Conservation (phyloP, 2,888 invertebrate species). For the Labia minor region DNA sequence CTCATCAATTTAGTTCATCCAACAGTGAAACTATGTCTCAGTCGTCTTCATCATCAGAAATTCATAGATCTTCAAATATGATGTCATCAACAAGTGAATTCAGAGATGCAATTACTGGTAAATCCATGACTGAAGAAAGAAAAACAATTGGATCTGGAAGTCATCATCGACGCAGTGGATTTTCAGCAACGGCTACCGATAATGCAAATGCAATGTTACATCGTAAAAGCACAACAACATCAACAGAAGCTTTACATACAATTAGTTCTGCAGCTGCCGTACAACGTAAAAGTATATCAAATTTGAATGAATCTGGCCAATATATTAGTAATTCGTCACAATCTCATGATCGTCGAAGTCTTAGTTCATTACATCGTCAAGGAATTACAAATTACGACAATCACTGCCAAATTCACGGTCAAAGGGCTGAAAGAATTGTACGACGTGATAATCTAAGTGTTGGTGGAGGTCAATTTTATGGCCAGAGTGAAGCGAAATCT, state of each 20-base stretch:
- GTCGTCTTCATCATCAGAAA: conserved; percentile 19
- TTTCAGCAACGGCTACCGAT: conserved; percentile 58
- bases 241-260: conserved; percentile 61
- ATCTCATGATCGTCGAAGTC: conserved; percentile 61
- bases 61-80: conserved; percentile 18
- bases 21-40: conserved; percentile 14
- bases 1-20: not conserved
- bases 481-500: conserved; percentile 54
- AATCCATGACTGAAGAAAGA: conserved; percentile 21
- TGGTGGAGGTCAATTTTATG: conserved; percentile 54
- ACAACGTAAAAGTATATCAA: conserved; percentile 68
- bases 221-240: conserved; percentile 56
- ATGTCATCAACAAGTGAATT: conserved; percentile 37
- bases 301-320: conserved; percentile 62
- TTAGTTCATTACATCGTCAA: conserved; percentile 68
- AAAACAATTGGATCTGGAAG: conserved; percentile 26
- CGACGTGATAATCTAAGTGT: conserved; percentile 57
- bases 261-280: conserved; percentile 57
- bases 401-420: conserved; percentile 41
- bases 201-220: conserved; percentile 67
- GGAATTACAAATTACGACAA: conserved; percentile 43
- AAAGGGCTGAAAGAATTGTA: conserved; percentile 48
- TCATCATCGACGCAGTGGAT: conserved; percentile 63
- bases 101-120: conserved; percentile 39
- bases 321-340: conserved; percentile 54